Percentiles rank a stretch among this genome's conserved stretches.
phyloP scores from a whole-genome alignment of 2,797 vertebrate genomes.

The Lithobates pipiens region DNA sequence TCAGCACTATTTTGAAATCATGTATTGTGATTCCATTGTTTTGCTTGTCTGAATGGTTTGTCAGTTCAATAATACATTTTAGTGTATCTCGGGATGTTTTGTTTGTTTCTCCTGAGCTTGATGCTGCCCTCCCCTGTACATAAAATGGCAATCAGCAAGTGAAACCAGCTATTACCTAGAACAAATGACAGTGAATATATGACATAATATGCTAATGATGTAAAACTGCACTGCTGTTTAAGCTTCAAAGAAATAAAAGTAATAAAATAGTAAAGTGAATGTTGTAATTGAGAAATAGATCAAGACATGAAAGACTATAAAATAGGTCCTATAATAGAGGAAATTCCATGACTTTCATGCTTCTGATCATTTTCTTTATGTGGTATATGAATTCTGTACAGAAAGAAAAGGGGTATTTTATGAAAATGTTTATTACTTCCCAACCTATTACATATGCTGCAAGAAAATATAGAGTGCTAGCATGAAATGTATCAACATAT shows the following conservation, averaged over 20 bases:
- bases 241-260: constrained; percentile 47
- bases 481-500: no score
- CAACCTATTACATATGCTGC: background rate
- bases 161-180: constrained; percentile 42
- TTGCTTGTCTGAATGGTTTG: background rate
- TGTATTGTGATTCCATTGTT: background rate
- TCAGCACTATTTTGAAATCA: no score
- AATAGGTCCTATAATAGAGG: constrained; percentile 22
- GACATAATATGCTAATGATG: constrained; percentile 30
- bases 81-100: constrained; percentile 13
- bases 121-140: background rate
- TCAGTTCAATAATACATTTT: constrained; percentile 20
- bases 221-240: constrained; percentile 28
- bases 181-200: constrained; percentile 28
- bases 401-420: constrained; percentile 23
- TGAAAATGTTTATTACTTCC: constrained; percentile 2
- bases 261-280: constrained; percentile 28
- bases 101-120: background rate
- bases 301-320: constrained; percentile 44
- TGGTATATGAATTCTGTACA: constrained; percentile 5
- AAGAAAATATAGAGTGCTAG: background rate
- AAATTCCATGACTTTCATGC: constrained; percentile 6
- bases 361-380: constrained; percentile 27
- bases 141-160: constrained; percentile 28
- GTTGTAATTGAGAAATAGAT: constrained; percentile 50